Evolutionary conservation across 2,888 invertebrate genomes (phyloP).

Genomic region (Eupithecia dodoneata): DNA sequence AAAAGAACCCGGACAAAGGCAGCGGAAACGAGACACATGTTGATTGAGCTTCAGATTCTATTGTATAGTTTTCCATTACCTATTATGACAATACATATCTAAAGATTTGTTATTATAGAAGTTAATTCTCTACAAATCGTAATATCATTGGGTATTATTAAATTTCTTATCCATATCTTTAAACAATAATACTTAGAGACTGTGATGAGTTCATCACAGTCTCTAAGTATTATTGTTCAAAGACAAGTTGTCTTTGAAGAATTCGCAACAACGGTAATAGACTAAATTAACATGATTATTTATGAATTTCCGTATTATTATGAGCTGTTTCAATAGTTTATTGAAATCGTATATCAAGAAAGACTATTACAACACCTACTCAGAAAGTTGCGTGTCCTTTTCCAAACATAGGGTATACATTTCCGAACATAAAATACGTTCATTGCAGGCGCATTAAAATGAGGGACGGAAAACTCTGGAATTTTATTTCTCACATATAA

Average conservation of each 20-base stretch:
- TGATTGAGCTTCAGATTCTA: neutral
- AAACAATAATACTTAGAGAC: neutral
- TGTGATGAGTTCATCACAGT: neutral
- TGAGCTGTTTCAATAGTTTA: neutral
- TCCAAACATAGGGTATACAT: too few species aligned
- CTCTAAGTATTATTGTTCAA: neutral
- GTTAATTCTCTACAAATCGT: too few species aligned
- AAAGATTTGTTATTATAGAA: too few species aligned
- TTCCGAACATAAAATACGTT: too few species aligned
- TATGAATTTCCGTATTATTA: neutral
- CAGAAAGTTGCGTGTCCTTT: too few species aligned
- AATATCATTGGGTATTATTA: too few species aligned
- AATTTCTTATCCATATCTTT: neutral
- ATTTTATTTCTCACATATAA: too few species aligned
- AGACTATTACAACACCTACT: neutral
- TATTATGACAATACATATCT: neutral
- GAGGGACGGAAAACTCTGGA: too few species aligned
- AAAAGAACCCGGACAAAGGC: slow-evolving; percentile 45
- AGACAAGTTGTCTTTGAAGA: neutral
- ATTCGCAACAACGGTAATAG: neutral
- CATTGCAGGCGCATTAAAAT: too few species aligned
- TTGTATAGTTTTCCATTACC: neutral
- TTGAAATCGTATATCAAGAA: neutral
- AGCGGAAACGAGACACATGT: slow-evolving; percentile 12
- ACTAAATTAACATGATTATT: neutral